Evolutionary conservation across 2,797 vertebrate genomes (phyloP), one percentile per base, ranked within the genome.

Genomic region (Nannoperca obscura): DNA sequence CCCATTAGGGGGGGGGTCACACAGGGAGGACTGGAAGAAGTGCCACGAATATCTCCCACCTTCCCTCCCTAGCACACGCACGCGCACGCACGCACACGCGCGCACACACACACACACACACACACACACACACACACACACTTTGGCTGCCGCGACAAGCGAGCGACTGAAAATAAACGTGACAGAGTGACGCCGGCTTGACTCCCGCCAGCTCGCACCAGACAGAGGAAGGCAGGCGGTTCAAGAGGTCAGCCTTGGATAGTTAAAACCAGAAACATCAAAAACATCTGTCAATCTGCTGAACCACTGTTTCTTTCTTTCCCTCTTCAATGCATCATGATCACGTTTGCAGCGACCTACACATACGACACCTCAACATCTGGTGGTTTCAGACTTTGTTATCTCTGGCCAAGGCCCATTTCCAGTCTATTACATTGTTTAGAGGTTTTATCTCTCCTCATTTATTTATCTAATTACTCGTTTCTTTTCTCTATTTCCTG

Each of bases 141-240:
- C 92, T 91, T 76, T 86, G 85, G 91, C 90, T 11, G 77, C 82
- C 60, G 66, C 84, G 92, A 82, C 68, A 57, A 84, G 89, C 20
- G 68, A 81, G 89, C 80, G 65, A 92, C 94, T 93, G 74, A 93
- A 95, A 95, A 95, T 95, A 95, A 95, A 94, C 83, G 91, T 94
- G 94, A 93, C 93, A 93, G 85, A 86, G 89, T 71, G 93, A 95
- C 90, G 90, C 94, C 94, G 76, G 91, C 59, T 89, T 85, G 91
- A 94, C 92, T 91, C 83, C 34, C 68, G 90, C 67, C 89, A 52
- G 80, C 78, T 86, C 88, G 66, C 38, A 57, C 79, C 62, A 38
- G 82, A 71, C 82, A 69, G 50, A 65, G 71, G 68, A 69, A 86
- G 63, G 86, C 63, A 60, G 77, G 66, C 24, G 83, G 89, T 89